These are phyloP conservation scores for Mythimna albipuncta DNA, from an alignment of 2,888 invertebrate species.

Conservation along the genomic window DNA sequence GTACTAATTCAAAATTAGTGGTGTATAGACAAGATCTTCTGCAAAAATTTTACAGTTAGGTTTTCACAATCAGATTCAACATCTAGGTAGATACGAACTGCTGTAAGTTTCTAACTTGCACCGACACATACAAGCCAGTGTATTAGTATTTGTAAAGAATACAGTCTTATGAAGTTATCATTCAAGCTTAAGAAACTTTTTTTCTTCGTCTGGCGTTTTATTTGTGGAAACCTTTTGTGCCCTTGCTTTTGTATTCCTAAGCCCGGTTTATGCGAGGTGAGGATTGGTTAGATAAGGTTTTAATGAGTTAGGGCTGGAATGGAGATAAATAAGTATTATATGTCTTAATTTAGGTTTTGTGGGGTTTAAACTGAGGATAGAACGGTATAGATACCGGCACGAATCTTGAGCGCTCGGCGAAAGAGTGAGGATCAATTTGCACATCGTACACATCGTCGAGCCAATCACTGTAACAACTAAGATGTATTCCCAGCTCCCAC, in stretches of 20 bases:
- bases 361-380: neutral
- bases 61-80: no score
- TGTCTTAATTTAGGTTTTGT: slow-evolving; percentile 44
- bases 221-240: slow-evolving; percentile 43
- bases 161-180: slow-evolving; percentile 65
- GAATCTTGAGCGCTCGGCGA: no score
- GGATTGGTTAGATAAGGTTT: slow-evolving; percentile 38
- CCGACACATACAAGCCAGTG: slow-evolving; percentile 32
- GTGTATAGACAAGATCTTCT: no score
- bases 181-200: slow-evolving; percentile 64
- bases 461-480: no score
- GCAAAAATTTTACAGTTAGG: no score
- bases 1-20: no score
- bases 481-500: no score
- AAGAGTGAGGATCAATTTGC: no score
- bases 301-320: slow-evolving; percentile 32
- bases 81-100: no score
- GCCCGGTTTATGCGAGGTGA: slow-evolving; percentile 40
- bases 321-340: slow-evolving; percentile 22
- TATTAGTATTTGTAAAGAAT: slow-evolving; percentile 62
- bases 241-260: slow-evolving; percentile 52
- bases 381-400: no score
- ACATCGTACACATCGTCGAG: no score
- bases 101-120: slow-evolving; percentile 24
- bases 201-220: slow-evolving; percentile 53